These are phyloP conservation scores for Apamea crenata DNA, from an alignment of 2,888 invertebrate species.

Conservation along the genomic window DNA sequence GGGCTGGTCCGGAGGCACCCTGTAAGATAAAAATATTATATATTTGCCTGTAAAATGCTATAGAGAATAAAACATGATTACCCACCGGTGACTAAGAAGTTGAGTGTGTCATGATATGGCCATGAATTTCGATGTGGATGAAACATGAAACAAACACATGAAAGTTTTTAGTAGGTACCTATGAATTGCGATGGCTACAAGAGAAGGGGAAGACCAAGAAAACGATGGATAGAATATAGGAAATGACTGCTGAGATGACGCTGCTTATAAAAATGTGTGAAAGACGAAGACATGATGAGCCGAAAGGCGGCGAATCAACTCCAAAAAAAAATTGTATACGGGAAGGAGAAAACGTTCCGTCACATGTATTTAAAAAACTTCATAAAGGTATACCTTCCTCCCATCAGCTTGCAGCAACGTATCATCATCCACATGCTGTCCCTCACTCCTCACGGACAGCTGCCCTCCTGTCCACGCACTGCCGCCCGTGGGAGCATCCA, in stretches of 20 bases:
- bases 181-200: not conserved
- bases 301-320: not conserved
- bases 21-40: constrained; percentile 51
- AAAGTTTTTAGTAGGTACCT: not conserved
- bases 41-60: no score
- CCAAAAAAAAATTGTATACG: not conserved
- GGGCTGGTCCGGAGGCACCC: constrained; percentile 76
- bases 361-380: not conserved
- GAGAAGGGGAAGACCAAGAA: not conserved
- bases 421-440: constrained; percentile 77
- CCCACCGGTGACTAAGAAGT: not conserved
- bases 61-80: not conserved
- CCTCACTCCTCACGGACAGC: constrained; percentile 79
- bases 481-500: constrained; percentile 91
- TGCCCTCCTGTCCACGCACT: constrained; percentile 90
- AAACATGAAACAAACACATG: not conserved
- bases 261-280: not conserved
- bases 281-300: not conserved
- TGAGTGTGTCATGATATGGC: not conserved
- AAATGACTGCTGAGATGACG: not conserved
- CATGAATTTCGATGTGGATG: not conserved
- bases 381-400: constrained; percentile 74
- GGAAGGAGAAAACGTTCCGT: not conserved
- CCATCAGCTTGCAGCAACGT: constrained; percentile 73
- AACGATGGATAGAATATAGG: not conserved